Evolutionary conservation across 2,888 invertebrate genomes (phyloP), one percentile per base, ranked within the genome.

Genomic region (Listrodromus nycthemerus): DNA sequence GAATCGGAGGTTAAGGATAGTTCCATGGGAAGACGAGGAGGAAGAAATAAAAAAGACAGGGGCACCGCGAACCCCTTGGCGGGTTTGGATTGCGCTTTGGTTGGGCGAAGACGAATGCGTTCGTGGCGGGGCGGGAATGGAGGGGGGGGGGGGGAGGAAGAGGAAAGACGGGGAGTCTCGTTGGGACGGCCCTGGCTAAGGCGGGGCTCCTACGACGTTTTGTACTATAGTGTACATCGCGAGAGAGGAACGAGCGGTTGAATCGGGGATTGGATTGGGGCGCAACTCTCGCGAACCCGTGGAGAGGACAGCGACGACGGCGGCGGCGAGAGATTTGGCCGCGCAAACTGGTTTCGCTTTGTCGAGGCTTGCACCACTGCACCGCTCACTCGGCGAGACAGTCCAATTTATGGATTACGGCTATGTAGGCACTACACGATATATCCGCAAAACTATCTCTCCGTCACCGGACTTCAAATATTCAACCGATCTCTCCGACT

Each of bases 331-430:
- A 87, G 85, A 67, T 69, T 69, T 73, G 61, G 85, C 86, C 88
- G 87, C 89, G 89, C 90, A 92, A 92, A 92, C 92, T 92, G 92
- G 92, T 92, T 92, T 92, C 91, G 92, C 91, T 91, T 92, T 91
- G 91, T 90, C 89, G 91, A 83, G 92, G 92, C 92, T 92, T 92
- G 92, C 92, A 92, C 91, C 92, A 89, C 89, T 92, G 92, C 92
- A 92, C 89, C 92, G 91, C 90, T 91, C 91, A 90, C 91, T 91
- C 91, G 91, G 89, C 89, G 89, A 92, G 92, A 90, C 93, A 93
- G 93, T 93, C 93, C 93, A 93, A 93, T 93, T 93, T 92, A 93
- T 93, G 93, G 92, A 93, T 93, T 91, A 92, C 93, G 93, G 93
- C 93, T 93, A 93, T 93, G 93, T 93, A 93, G 93, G 93, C 93